A percentile compares a stretch with the other conserved stretches of the same genome.
phyloP scores from a whole-genome alignment of 2,888 invertebrate genomes.

The Zhuqinia jingwanae region DNA sequence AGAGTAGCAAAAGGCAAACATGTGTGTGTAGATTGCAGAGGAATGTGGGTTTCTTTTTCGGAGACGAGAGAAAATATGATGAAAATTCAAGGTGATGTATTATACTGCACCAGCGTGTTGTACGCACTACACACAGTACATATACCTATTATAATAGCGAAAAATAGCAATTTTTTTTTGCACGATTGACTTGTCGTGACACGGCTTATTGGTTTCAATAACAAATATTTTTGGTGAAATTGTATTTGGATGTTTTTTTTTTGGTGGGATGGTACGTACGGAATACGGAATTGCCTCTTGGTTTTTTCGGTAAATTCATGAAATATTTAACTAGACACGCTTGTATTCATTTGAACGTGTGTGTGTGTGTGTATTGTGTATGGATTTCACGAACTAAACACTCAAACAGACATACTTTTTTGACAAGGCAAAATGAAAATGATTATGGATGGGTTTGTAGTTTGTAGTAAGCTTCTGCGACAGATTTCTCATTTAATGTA shows the following conservation, averaged over 20 bases:
- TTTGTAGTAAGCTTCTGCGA: not conserved
- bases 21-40: not conserved
- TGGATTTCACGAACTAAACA: too few species aligned
- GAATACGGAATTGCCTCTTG: not conserved
- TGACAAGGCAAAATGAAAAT: not conserved
- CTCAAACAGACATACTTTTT: too few species aligned
- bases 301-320: not conserved
- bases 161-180: too few species aligned
- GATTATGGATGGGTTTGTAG: constrained; percentile 46
- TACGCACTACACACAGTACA: constrained; percentile 9
- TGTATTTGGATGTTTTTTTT: too few species aligned
- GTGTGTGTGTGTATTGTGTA: too few species aligned
- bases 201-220: constrained; percentile 16
- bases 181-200: constrained; percentile 28
- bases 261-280: not conserved
- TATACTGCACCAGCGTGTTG: not conserved
- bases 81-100: constrained; percentile 50
- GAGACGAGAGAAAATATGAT: constrained; percentile 26
- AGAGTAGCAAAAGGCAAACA: not conserved
- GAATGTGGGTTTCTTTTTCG: too few species aligned
- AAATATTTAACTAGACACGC: not conserved
- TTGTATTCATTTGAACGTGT: too few species aligned
- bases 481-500: constrained; percentile 30
- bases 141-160: too few species aligned
- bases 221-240: too few species aligned